Percentiles rank a stretch among this genome's conserved stretches.
These are phyloP conservation scores for Edolisoma coerulescens DNA, from an alignment of 2,113 vertebrate species.

Conservation along the genomic window DNA sequence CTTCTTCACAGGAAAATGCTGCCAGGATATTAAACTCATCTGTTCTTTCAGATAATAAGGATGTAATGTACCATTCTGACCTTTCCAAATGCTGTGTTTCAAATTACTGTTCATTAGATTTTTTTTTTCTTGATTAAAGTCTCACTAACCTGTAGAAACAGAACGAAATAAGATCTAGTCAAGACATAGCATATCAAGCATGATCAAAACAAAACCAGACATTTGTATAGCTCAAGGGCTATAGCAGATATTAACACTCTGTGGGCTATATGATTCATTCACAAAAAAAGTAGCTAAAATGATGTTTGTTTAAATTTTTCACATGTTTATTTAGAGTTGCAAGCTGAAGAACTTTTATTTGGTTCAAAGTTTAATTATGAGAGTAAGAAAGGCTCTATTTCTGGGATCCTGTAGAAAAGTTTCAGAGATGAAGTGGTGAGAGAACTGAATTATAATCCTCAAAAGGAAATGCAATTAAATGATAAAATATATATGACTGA, in stretches of 20 bases:
- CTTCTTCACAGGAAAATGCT: slow-evolving; percentile 27
- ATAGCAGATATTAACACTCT: not conserved
- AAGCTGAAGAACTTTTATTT: not conserved
- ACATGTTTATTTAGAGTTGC: not conserved
- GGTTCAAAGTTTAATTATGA: not conserved
- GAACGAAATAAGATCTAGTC: slow-evolving; percentile 29
- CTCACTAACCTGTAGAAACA: slow-evolving; percentile 44
- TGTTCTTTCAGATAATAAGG: slow-evolving; percentile 54
- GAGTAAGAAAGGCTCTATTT: not conserved
- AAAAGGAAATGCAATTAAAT: slow-evolving; percentile 7
- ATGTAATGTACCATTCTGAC: slow-evolving; percentile 56
- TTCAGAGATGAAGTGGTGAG: not conserved
- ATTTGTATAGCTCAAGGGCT: not conserved
- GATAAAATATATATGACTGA: not conserved
- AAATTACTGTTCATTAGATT: slow-evolving; percentile 9
- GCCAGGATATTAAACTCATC: slow-evolving; percentile 49
- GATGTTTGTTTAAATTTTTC: not conserved
- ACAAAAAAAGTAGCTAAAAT: not conserved
- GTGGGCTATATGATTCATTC: not conserved
- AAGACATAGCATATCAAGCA: slow-evolving; percentile 9
- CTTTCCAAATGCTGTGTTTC: slow-evolving; percentile 57
- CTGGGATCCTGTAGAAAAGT: not conserved
- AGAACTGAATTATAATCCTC: not conserved
- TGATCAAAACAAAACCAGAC: not conserved
- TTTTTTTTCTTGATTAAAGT: slow-evolving; percentile 22